phyloP scores from a whole-genome alignment of 2,888 invertebrate species.

The Agrotis puta region DNA sequence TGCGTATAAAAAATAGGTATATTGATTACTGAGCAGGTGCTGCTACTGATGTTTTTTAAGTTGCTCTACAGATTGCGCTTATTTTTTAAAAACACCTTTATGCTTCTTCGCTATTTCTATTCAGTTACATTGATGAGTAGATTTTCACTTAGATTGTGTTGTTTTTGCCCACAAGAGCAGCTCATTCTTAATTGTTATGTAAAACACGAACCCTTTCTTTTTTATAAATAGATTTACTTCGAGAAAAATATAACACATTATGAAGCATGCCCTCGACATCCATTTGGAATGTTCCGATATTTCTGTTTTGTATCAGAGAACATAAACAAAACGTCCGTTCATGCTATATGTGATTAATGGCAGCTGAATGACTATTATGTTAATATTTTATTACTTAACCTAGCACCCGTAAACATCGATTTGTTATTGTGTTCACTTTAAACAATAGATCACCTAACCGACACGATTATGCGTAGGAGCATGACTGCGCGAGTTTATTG shows the following conservation, averaged over 20 bases:
- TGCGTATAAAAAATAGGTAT: too few species aligned
- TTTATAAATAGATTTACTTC: neutral
- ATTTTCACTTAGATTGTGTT: neutral
- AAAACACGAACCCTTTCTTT: neutral
- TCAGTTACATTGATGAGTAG: neutral
- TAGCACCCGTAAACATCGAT: slow-evolving; percentile 33
- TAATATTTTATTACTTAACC: slow-evolving; percentile 44
- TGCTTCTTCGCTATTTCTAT: neutral
- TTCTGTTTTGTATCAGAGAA: slow-evolving; percentile 54
- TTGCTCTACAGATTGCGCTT: too few species aligned
- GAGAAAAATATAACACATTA: slow-evolving; percentile 3
- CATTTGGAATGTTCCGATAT: slow-evolving; percentile 38
- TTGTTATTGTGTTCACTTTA: slow-evolving; percentile 34
- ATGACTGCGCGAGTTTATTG: slow-evolving; percentile 14
- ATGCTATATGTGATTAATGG: slow-evolving; percentile 37
- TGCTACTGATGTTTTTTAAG: too few species aligned
- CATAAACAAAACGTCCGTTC: slow-evolving; percentile 26
- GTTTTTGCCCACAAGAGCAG: neutral
- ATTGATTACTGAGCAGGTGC: too few species aligned
- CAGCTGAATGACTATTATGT: slow-evolving; percentile 33
- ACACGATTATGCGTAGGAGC: slow-evolving; percentile 19
- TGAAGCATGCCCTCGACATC: slow-evolving; percentile 21
- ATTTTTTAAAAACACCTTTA: too few species aligned
- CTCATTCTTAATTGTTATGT: neutral
- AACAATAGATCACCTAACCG: slow-evolving; percentile 37